phyloP scores from a whole-genome alignment of 2,113 vertebrate genomes.

The Cinclus mexicanus region DNA sequence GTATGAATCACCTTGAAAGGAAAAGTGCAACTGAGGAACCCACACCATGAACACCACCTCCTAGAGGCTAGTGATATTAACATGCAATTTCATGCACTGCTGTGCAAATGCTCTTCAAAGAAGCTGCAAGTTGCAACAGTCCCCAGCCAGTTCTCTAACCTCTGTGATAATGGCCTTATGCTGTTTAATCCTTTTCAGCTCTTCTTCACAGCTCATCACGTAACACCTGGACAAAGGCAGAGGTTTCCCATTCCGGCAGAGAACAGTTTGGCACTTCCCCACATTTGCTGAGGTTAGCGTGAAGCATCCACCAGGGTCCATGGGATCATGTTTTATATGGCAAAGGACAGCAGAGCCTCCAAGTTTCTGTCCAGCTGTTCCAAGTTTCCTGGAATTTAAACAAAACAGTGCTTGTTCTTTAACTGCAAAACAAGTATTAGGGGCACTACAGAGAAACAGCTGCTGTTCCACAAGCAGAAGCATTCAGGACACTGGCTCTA shows the following conservation, averaged over 20 bases:
- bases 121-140: neutral
- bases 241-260: constrained; percentile 93
- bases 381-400: constrained; percentile 86
- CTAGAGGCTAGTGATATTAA: neutral
- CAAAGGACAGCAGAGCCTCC: constrained; percentile 95
- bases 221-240: constrained; percentile 89
- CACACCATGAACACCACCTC: neutral
- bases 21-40: neutral
- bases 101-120: neutral
- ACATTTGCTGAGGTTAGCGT: constrained; percentile 94
- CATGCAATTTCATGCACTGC: neutral
- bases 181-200: constrained; percentile 87
- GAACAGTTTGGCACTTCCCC: constrained; percentile 94
- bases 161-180: constrained; percentile 96
- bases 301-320: constrained; percentile 91
- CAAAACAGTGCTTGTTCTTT: neutral
- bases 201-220: constrained; percentile 87
- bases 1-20: neutral
- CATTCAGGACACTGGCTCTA: neutral
- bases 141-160: constrained; percentile 72
- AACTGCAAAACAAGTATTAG: neutral
- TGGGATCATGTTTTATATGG: constrained; percentile 94
- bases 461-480: neutral
- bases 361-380: constrained; percentile 95
- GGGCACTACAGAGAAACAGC: neutral